Conservation (phyloP, 2,797 vertebrate genomes). For the Pseudocheirus occidentalis region DNA sequence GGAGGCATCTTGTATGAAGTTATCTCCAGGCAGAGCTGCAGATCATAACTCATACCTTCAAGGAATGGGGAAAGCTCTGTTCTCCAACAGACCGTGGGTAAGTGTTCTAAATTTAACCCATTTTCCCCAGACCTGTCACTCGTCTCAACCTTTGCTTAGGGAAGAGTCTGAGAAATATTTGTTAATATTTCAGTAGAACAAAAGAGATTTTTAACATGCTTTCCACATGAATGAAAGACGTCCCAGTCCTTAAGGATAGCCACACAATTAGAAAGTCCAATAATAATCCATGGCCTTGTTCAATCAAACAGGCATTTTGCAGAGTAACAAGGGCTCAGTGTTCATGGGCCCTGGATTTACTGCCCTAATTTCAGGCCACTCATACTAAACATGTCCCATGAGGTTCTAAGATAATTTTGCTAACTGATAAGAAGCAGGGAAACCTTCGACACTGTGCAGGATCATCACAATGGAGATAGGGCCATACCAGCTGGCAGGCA, state of each 20-base stretch:
- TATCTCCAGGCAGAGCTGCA: neutral
- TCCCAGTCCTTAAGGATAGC: neutral
- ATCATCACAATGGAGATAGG: neutral
- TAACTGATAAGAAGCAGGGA: neutral
- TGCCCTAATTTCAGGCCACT: neutral
- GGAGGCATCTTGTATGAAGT: no score
- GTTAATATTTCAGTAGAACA: neutral
- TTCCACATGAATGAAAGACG: neutral
- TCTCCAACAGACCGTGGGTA: neutral
- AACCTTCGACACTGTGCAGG: neutral
- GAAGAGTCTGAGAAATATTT: neutral
- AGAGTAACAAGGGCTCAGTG: neutral
- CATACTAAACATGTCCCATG: constrained; percentile 4
- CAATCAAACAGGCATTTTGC: neutral
- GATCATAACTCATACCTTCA: neutral
- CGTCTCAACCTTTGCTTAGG: neutral
- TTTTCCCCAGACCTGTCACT: neutral
- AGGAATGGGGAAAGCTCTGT: neutral
- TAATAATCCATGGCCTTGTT: neutral
- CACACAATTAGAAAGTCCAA: no score
- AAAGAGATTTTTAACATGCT: neutral
- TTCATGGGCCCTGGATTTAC: neutral
- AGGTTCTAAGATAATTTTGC: neutral
- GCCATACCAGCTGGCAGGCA: neutral
- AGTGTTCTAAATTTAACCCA: neutral